phyloP scores from a whole-genome alignment of 2,113 vertebrate species.

The Dipodomys merriami region DNA sequence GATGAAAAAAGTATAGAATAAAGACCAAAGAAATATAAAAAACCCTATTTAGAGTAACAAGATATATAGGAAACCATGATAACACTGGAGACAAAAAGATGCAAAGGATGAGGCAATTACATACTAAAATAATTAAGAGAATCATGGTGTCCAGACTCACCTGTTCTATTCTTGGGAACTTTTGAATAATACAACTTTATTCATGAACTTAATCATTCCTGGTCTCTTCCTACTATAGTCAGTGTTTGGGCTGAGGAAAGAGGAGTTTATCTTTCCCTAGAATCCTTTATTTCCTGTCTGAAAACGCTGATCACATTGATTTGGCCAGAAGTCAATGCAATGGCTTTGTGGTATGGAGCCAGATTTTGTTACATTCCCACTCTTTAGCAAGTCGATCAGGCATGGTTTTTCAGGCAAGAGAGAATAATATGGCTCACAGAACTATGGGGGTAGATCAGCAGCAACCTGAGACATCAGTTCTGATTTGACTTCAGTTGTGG shows the following conservation, averaged over 20 bases:
- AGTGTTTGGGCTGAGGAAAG: background rate
- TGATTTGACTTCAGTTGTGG: background rate
- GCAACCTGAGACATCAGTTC: background rate
- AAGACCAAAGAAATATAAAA: too few relatives aligned
- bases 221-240: background rate
- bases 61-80: too few relatives aligned
- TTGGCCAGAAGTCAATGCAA: background rate
- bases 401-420: background rate
- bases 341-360: background rate
- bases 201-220: background rate
- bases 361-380: background rate
- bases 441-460: background rate
- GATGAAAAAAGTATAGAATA: too few relatives aligned
- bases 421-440: background rate
- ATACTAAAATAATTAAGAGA: slow-evolving; percentile 55
- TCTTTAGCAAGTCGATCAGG: background rate
- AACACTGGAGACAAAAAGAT: too few relatives aligned
- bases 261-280: background rate
- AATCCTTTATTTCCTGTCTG: background rate
- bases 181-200: background rate
- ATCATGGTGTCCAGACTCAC: background rate
- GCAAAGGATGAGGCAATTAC: slow-evolving; percentile 21
- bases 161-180: background rate
- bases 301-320: background rate
- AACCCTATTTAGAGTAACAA: too few relatives aligned